phyloP scores from a whole-genome alignment of 2,113 vertebrate species.

The Nesospiza acunhae region DNA sequence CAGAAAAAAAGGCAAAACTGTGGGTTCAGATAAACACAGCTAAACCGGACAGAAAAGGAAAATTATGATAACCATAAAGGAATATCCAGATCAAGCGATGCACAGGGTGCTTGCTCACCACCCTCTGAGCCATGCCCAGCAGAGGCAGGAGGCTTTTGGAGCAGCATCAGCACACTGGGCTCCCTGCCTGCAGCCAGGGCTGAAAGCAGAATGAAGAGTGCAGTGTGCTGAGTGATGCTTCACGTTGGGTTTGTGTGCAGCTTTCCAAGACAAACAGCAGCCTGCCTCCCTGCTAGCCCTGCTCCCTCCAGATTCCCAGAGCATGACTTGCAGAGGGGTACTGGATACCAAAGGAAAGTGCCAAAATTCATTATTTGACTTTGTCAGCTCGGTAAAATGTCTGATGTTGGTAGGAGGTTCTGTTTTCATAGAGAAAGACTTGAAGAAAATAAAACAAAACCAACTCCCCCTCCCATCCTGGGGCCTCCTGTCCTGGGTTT shows the following conservation, averaged over 20 bases:
- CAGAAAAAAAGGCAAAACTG: neutral
- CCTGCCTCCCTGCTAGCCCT: neutral
- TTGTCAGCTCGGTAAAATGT: neutral
- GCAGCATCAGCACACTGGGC: neutral
- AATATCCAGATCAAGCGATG: neutral
- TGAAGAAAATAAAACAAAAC: slow-evolving; percentile 48
- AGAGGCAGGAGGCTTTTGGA: neutral
- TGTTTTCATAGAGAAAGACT: slow-evolving; percentile 56
- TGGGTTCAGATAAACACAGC: neutral
- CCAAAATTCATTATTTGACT: slow-evolving; percentile 19
- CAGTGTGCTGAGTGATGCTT: neutral
- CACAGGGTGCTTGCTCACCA: neutral
- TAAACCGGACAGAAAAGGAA: neutral
- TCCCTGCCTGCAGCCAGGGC: neutral
- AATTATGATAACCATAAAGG: neutral
- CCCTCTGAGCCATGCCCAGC: neutral
- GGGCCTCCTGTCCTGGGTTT: neutral
- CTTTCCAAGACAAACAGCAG: slow-evolving; percentile 40
- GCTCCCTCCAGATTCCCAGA: neutral
- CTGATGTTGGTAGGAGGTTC: slow-evolving; percentile 52
- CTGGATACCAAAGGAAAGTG: neutral
- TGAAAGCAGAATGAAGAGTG: neutral
- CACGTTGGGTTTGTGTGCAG: neutral
- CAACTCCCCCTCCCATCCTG: neutral
- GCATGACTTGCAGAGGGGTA: neutral